Evolutionary conservation across 2,888 invertebrate species (phyloP), one percentile per base, ranked within the genome.

Genomic region (Ornithoptera alexandrae): DNA sequence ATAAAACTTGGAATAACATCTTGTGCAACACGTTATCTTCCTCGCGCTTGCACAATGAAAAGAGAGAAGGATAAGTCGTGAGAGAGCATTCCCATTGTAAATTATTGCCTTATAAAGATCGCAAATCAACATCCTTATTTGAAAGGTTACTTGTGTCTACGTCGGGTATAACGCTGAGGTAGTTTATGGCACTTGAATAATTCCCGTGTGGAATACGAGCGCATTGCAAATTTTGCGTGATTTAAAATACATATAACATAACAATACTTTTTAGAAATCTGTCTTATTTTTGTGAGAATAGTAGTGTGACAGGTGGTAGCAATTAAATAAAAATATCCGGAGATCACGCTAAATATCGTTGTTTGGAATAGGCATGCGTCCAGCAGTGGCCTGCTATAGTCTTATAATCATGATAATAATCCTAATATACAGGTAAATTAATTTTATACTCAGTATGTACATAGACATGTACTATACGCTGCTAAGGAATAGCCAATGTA

Each of bases 31-130:
- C 57, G 62, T 65, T 71, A 63, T 69, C 69, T 65, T 67, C 39
- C 60, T 67, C 71, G n/a, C 71, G 65, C 69, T 71, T 71, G 69
- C 71, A 67, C 69, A 69, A 69, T 69, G 61, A 71, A 69, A 63
- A 65, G 65, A 69, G 68, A 68, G 61, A 57, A 62, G 62, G 67
- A 69, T 61, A 64, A 69, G 64, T 67, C 69, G 64, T 71, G 71
- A 67, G 71, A 67, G 69, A 69, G 62, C 69, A 57, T 64, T 64
- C 58, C 63, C 63, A 65, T 69, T 71, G 69, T 64, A 69, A 71
- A 67, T 71, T 67, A 67, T 66, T 70, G 66, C 67, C 70, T 65
- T 69, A 71, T 69, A 71, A 69, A 66, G 66, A 67, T 71, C 69
- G 61, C 67, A 70, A 67, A 70, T 70, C 70, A 61, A 65, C 70